Base-by-base conservation (phyloP, 2,888 invertebrate genomes). In the Nephrocerus scutellatus region DNA sequence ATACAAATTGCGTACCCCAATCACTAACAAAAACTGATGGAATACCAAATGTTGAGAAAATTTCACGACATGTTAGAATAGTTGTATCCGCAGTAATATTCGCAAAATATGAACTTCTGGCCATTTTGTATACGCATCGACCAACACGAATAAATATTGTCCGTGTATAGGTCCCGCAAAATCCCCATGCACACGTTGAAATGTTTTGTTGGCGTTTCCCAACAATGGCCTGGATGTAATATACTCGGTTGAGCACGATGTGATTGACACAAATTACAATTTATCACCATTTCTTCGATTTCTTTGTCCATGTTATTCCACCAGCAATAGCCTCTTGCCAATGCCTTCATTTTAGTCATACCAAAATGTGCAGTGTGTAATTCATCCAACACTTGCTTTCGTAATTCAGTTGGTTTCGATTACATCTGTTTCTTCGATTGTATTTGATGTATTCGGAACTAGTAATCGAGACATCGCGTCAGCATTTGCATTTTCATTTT, bases 71-170 rank as follows among this genome's bases (percentile, higher is more conserved):
- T 13, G 35, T 26, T n/a, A 21, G 15, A 2, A 51, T 43, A 10
- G 37, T 46, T 8, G 20, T 24, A 19, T 28, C 14, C 9, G 41
- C 15, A n/a, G 38, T 39, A 13, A 40, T 47, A 28, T 40, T 46
- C 8, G 42, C 35, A 33, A 51, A 19, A 44, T 33, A 36, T 48
- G 46, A 10, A 60, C 53, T 45, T 69, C 67, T 3, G 59, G 51
- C 63, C 36, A 36, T 21, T 36, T 36, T 1, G 62, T 60, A 46
- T 51, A 55, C 5, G 63, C 50, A 44, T 70, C 66, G 5, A 62
- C 54, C 3, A 67, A 45, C n/a, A 69, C 44, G 5, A 65, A 43
- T 20, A 58, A 58, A 24, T 39, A 35, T 16, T 31, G 14, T 6
- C 38, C 32, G 4, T 13, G 9, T 14, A 32, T 25, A 31, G 38